Evolutionary conservation across 2,888 invertebrate species (phyloP).

Genomic region (Diabrotica balteata): DNA sequence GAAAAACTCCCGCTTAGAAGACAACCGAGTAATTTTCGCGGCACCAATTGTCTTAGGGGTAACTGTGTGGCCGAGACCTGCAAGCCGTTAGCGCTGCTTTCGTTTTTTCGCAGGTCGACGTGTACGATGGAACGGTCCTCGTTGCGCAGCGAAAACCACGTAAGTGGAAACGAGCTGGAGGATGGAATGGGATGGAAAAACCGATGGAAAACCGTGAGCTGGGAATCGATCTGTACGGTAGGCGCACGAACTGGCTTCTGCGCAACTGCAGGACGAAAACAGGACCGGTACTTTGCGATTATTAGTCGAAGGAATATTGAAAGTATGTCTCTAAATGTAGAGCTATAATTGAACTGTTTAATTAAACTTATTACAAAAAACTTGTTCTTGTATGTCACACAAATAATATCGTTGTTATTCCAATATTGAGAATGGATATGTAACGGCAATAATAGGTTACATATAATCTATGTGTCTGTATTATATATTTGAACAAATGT

Average conservation of each 20-base stretch:
- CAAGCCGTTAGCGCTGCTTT: conserved; percentile 6
- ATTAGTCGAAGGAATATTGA: too few relatives aligned
- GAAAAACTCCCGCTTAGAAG: conserved; percentile 12
- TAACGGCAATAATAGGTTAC: too few relatives aligned
- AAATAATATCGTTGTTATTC: too few relatives aligned
- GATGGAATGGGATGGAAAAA: conserved; percentile 28
- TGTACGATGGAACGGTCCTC: not conserved
- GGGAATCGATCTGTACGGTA: conserved; percentile 42
- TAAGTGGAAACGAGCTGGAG: conserved; percentile 10
- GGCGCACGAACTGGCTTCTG: conserved; percentile 39
- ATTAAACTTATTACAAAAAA: too few relatives aligned
- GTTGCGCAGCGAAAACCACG: not conserved
- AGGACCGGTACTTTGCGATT: conserved; percentile 15
- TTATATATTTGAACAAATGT: too few relatives aligned
- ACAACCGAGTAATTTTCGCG: conserved; percentile 1
- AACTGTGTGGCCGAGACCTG: conserved; percentile 20
- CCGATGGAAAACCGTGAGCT: conserved; percentile 36
- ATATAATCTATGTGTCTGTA: too few relatives aligned
- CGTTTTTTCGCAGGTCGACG: conserved; percentile 8
- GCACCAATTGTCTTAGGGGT: conserved; percentile 8
- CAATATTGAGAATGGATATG: too few relatives aligned
- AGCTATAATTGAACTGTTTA: too few relatives aligned
- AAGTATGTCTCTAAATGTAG: too few relatives aligned
- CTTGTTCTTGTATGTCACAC: too few relatives aligned
- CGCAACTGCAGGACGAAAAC: conserved; percentile 35